Conservation (phyloP, 2,888 invertebrate species). For the Agriopis leucophaearia region DNA sequence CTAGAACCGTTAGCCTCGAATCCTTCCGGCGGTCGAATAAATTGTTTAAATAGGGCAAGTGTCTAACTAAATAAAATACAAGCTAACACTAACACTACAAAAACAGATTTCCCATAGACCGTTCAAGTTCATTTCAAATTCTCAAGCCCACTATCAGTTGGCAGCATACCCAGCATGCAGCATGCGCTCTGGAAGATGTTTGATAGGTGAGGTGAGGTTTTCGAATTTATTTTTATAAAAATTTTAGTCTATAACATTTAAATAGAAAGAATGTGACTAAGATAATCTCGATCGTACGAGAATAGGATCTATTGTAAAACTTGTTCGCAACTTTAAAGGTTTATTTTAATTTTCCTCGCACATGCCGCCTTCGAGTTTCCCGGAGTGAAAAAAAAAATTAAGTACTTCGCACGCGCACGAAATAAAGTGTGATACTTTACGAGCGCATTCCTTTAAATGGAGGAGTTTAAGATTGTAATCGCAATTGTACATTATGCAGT, state of each 20-base stretch:
- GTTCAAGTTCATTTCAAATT: too few species aligned
- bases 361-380: constrained; percentile 59
- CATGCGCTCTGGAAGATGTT: too few species aligned
- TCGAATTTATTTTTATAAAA: too few species aligned
- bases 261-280: neutral
- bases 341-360: constrained; percentile 82
- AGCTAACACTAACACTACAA: too few species aligned
- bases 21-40: too few species aligned
- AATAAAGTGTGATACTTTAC: constrained; percentile 72
- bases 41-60: too few species aligned
- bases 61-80: too few species aligned
- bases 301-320: constrained; percentile 54
- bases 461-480: constrained; percentile 53
- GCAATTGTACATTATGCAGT: constrained; percentile 42
- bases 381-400: constrained; percentile 63
- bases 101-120: too few species aligned
- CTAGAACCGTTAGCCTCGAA: too few species aligned
- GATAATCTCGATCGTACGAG: neutral
- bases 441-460: constrained; percentile 53
- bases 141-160: too few species aligned
- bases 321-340: constrained; percentile 79
- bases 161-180: too few species aligned
- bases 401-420: constrained; percentile 71
- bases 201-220: too few species aligned
- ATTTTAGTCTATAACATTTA: neutral